Conservation (phyloP, 2,888 invertebrate species). For the Ectemnius continuus region DNA sequence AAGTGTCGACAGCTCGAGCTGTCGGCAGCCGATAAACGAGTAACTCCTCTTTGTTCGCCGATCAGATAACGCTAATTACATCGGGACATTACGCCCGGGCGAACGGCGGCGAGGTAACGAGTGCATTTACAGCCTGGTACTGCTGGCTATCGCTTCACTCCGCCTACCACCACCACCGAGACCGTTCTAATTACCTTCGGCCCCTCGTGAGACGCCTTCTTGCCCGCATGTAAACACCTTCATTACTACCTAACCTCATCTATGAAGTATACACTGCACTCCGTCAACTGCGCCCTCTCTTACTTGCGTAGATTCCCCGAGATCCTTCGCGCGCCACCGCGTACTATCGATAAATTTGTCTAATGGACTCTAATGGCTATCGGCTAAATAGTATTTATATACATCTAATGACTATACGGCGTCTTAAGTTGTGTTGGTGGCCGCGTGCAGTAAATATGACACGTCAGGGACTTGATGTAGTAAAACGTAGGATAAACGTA, state of each 20-base stretch:
- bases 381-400: too few species aligned
- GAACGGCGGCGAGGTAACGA: slow-evolving; percentile 53
- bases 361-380: too few species aligned
- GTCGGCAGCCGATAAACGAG: slow-evolving; percentile 46
- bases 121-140: slow-evolving; percentile 54
- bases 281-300: not conserved
- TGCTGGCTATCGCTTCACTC: slow-evolving; percentile 53
- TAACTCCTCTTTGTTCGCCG: slow-evolving; percentile 45
- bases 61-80: slow-evolving; percentile 62
- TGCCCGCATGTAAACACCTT: slow-evolving; percentile 56
- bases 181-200: slow-evolving; percentile 61
- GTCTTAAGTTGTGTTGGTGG: too few species aligned
- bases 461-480: too few species aligned
- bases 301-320: slow-evolving; percentile 5
- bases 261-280: slow-evolving; percentile 57
- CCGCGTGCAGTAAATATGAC: too few species aligned
- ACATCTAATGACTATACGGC: too few species aligned
- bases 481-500: too few species aligned
- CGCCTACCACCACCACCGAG: not conserved
- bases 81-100: slow-evolving; percentile 40
- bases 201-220: slow-evolving; percentile 58
- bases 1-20: slow-evolving; percentile 38
- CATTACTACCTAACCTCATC: slow-evolving; percentile 57
- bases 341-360: too few species aligned
- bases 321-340: too few species aligned